Conservation (phyloP, 1,140 invertebrate species). For the Bombus difficillimus region DNA sequence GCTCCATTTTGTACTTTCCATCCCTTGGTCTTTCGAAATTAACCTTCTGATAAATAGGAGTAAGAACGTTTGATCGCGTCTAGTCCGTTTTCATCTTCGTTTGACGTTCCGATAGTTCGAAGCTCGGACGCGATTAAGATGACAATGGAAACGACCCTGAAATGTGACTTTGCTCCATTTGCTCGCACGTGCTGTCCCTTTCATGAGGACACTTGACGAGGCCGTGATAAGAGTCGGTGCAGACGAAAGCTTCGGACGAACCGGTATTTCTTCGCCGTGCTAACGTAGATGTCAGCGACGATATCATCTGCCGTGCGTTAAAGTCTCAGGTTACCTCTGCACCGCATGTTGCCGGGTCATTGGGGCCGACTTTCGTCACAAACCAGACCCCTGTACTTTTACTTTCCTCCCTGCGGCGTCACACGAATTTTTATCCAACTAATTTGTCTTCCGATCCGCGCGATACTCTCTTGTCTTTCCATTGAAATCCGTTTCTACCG, state of each 20-base stretch:
- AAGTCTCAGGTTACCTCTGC: constrained; percentile 77
- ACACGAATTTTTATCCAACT: constrained; percentile 36
- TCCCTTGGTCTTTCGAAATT: neutral
- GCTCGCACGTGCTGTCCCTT: no score
- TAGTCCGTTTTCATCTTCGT: no score
- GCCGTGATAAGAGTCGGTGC: constrained; percentile 63
- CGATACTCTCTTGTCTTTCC: neutral
- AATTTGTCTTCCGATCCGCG: constrained; percentile 54
- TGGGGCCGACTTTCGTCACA: constrained; percentile 71
- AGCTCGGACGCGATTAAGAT: no score
- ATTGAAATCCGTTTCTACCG: neutral
- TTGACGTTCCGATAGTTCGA: no score
- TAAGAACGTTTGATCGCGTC: no score
- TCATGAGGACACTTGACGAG: constrained; percentile 23
- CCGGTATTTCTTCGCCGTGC: constrained; percentile 65
- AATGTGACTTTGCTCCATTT: neutral
- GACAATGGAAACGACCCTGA: neutral
- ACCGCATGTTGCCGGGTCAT: constrained; percentile 70
- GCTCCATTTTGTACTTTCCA: neutral
- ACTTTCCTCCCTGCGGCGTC: constrained; percentile 57
- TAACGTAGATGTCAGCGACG: constrained; percentile 79
- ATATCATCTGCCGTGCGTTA: constrained; percentile 72
- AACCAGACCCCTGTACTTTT: constrained; percentile 65
- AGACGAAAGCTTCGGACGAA: constrained; percentile 21
- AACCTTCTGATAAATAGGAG: no score